Base-by-base conservation (phyloP, 2,888 invertebrate species). In the Holacanthella duospinosa region DNA sequence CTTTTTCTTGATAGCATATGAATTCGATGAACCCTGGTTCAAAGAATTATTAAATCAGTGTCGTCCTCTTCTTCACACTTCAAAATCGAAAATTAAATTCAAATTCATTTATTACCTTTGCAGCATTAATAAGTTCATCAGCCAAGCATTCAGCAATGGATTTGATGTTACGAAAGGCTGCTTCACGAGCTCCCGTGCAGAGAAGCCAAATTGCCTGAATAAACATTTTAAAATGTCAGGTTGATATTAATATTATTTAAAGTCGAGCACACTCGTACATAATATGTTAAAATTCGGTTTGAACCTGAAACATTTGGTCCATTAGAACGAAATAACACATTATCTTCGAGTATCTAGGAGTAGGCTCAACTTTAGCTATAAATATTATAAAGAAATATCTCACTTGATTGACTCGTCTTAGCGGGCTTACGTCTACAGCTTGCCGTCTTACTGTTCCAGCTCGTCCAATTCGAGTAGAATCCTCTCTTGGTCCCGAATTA, bases 391-490 rank as follows among this genome's bases (percentile, higher is more conserved):
- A n/a, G 25, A 29, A 53, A 53, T n/a, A 29, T 26, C 53, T 29
- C 56, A 76, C 77, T 76, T 97, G 97, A 83, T 99, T 99, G 24
- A 99, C 99, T 77, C 99, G 86, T 74, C 99, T 85, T 74, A 99
- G 83, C 19, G 99, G 99, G 16, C 97, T 97, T 65, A 99, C 99
- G 77, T 99, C 99, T 72, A 99, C 99, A 74, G 99, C 99, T 78
- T 99, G 99, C 80, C 99, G 86, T 78, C 99, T 86, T n/a, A 99
- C 99, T 1, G 99, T 99, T 84, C 99, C 99, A 70, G 97, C 97
- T 76, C 99, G 91, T 80, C 99, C 99, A 76, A 99, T 99, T 84
- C 99, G 91, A 64, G 99, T 99, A 1, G 97, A 97, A 78, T 99
- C 99, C 86, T 99, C 99, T 77, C 99, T 86, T 59, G 99, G 99